These are phyloP conservation scores for Pelodytes ibericus DNA, from an alignment of 2,797 vertebrate species.

Conservation along the genomic window DNA sequence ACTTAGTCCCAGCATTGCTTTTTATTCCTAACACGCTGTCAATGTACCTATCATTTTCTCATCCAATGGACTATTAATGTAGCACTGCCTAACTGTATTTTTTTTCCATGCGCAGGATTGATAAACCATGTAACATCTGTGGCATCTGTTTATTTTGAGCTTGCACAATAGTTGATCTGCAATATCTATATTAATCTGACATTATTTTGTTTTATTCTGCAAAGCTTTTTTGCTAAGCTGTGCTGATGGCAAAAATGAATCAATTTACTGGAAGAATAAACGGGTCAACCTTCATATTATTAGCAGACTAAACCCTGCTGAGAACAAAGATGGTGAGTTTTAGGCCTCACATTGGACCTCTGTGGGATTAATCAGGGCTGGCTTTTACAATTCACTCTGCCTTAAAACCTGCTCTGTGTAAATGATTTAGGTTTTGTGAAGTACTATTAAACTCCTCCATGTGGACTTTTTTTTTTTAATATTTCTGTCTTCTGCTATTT, in stretches of 20 bases:
- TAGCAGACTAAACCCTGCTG: conserved; percentile 84
- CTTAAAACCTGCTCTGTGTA: conserved; percentile 60
- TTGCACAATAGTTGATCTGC: conserved; percentile 57
- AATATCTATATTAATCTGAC: conserved; percentile 63
- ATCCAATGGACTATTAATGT: too few relatives aligned
- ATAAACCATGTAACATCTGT: conserved; percentile 17
- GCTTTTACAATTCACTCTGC: conserved; percentile 59
- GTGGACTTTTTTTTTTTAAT: not conserved
- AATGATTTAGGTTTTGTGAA: conserved; percentile 58
- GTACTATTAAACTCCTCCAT: not conserved
- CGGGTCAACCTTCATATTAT: conserved; percentile 81
- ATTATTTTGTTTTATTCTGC: conserved; percentile 79
- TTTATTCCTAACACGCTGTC: too few relatives aligned
- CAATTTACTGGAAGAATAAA: conserved; percentile 82
- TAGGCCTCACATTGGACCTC: conserved; percentile 63
- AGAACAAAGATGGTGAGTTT: conserved; percentile 90
- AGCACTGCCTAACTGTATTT: too few relatives aligned
- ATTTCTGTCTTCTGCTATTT: not conserved
- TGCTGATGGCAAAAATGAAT: conserved; percentile 78
- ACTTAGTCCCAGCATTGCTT: too few relatives aligned
- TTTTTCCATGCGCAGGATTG: not conserved
- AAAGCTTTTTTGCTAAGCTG: conserved; percentile 86
- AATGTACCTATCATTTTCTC: too few relatives aligned
- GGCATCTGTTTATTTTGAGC: conserved; percentile 39
- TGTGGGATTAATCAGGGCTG: conserved; percentile 58